phyloP scores from a whole-genome alignment of 2,888 invertebrate species.

The Belgica antarctica region DNA sequence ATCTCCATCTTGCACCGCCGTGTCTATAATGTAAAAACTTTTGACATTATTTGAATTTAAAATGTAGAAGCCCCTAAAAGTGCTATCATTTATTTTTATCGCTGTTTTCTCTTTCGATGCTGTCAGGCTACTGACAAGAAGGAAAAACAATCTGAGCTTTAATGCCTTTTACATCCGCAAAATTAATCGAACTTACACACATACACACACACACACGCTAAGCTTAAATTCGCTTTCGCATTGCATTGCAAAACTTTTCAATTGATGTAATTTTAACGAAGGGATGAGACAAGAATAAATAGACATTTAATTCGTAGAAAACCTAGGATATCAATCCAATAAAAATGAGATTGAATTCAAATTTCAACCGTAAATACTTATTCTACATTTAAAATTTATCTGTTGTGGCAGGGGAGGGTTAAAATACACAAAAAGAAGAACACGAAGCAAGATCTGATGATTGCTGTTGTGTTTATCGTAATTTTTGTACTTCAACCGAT shows the following conservation, averaged over 20 bases:
- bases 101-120: background rate
- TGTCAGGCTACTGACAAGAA: background rate
- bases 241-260: slow-evolving; percentile 9
- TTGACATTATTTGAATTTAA: slow-evolving; percentile 42
- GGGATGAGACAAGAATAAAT: slow-evolving; percentile 29
- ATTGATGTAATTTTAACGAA: background rate
- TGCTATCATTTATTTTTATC: slow-evolving; percentile 22
- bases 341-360: background rate
- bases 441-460: background rate
- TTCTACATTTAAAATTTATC: slow-evolving; percentile 27
- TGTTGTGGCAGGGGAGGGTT: background rate
- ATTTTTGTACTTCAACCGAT: too few species aligned
- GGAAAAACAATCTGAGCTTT: background rate
- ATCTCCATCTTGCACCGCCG: background rate
- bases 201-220: background rate
- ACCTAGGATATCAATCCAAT: slow-evolving; percentile 6
- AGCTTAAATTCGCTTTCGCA: background rate
- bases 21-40: slow-evolving; percentile 34
- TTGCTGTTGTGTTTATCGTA: slow-evolving; percentile 16
- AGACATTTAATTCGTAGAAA: slow-evolving; percentile 30
- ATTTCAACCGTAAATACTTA: background rate
- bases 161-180: background rate
- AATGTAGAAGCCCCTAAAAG: slow-evolving; percentile 19
- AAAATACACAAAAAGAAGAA: background rate
- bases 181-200: background rate